A percentile compares a stretch with the other conserved stretches of the same genome.
phyloP scores from a whole-genome alignment of 2,113 vertebrate species.

The Casuarius casuarius region DNA sequence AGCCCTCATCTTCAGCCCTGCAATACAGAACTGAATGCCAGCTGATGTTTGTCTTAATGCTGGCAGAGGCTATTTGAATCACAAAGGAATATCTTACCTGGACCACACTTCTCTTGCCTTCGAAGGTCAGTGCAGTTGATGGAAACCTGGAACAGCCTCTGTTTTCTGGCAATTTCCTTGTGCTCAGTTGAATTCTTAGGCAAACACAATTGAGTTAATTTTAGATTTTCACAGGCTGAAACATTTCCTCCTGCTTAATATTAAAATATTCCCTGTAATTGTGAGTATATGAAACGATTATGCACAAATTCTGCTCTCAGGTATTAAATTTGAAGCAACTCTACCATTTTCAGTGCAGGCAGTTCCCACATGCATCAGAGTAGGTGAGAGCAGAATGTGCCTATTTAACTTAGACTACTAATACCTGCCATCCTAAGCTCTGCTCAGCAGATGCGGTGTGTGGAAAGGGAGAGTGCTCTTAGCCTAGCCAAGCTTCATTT shows the following conservation, averaged over 20 bases:
- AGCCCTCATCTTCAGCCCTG: neutral
- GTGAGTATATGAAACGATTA: neutral
- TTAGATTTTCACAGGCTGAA: neutral
- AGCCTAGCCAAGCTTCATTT: neutral
- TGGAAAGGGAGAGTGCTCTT: neutral
- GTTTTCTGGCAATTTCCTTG: neutral
- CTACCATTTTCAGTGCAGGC: neutral
- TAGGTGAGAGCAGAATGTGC: neutral
- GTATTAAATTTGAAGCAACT: neutral
- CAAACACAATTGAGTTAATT: neutral
- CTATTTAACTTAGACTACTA: neutral
- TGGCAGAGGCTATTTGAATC: neutral
- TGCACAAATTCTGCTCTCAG: neutral
- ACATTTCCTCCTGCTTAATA: neutral
- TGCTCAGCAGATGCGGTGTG: rapidly evolving
- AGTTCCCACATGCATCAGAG: neutral
- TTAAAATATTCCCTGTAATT: neutral
- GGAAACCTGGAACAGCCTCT: neutral
- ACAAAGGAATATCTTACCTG: neutral
- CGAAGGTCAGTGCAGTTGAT: neutral
- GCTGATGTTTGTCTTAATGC: neutral
- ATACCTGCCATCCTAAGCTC: neutral
- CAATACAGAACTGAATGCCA: neutral
- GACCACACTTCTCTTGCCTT: neutral
- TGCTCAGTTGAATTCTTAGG: neutral